These are phyloP conservation scores for Ypsolopha scabrella DNA, from an alignment of 2,888 invertebrate species.

Conservation along the genomic window DNA sequence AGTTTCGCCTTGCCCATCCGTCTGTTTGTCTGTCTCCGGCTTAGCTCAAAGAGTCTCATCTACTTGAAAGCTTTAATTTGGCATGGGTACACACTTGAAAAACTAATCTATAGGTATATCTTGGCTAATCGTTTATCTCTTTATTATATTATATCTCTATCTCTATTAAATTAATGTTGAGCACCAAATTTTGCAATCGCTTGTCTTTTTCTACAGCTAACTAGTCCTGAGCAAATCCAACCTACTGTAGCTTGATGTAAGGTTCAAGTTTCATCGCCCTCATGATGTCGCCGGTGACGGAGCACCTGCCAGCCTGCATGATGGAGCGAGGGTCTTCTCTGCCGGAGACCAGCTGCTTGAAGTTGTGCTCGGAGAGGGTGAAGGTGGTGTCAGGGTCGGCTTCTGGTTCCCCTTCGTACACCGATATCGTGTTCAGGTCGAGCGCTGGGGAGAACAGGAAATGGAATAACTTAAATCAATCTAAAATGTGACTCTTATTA, in stretches of 20 bases:
- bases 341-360: conserved; percentile 52
- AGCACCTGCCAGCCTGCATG: conserved; percentile 60
- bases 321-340: conserved; percentile 47
- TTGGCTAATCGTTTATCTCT: too few relatives aligned
- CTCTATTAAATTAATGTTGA: too few relatives aligned
- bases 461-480: conserved; percentile 3
- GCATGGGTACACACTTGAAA: too few relatives aligned
- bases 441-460: conserved; percentile 36
- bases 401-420: conserved; percentile 56
- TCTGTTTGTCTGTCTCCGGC: too few relatives aligned
- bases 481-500: not conserved
- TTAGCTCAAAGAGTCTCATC: too few relatives aligned
- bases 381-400: conserved; percentile 59
- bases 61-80: too few relatives aligned
- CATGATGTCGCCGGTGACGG: conserved; percentile 65
- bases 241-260: conserved; percentile 44
- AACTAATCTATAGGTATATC: too few relatives aligned
- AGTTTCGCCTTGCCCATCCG: too few relatives aligned
- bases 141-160: too few relatives aligned
- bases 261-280: conserved; percentile 64
- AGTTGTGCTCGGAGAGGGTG: conserved; percentile 53
- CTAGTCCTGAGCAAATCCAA: too few relatives aligned
- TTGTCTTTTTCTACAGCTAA: too few relatives aligned
- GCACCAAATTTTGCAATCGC: too few relatives aligned
- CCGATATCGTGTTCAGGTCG: conserved; percentile 49